These are phyloP conservation scores for Hydrophis major DNA, from an alignment of 2,797 vertebrate genomes.

Conservation along the genomic window DNA sequence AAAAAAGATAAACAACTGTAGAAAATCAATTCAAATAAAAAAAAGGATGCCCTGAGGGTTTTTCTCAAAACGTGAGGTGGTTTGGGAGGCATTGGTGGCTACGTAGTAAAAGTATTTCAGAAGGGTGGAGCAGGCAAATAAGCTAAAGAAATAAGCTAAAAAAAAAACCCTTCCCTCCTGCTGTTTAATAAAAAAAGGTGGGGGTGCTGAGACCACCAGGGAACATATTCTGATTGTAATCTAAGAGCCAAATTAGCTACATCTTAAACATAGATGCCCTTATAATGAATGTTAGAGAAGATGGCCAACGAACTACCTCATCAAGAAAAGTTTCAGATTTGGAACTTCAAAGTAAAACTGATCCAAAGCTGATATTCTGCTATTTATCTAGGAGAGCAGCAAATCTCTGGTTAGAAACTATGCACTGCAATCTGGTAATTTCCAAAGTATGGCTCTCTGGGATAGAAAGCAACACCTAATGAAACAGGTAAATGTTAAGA, in stretches of 20 bases:
- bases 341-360: slow-evolving; percentile 26
- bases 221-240: slow-evolving; percentile 50
- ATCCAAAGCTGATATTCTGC: neutral
- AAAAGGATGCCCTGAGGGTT: slow-evolving; percentile 58
- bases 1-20: slow-evolving; percentile 73
- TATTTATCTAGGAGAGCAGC: neutral
- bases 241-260: slow-evolving; percentile 27
- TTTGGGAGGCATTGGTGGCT: slow-evolving; percentile 15
- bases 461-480: neutral
- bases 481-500: neutral
- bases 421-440: neutral
- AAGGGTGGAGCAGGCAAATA: slow-evolving; percentile 44
- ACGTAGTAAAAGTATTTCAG: slow-evolving; percentile 25
- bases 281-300: neutral
- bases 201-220: slow-evolving; percentile 43
- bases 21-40: slow-evolving; percentile 74
- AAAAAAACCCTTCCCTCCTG: slow-evolving; percentile 13
- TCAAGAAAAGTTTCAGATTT: slow-evolving; percentile 1
- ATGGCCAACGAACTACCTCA: slow-evolving; percentile 27
- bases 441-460: neutral
- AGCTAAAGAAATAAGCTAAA: slow-evolving; percentile 10
- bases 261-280: neutral
- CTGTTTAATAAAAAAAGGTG: slow-evolving; percentile 19
- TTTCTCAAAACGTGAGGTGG: slow-evolving; percentile 58
- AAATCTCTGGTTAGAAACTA: neutral